phyloP scores from a whole-genome alignment of 2,888 invertebrate species.

The Lochmaea capreae region DNA sequence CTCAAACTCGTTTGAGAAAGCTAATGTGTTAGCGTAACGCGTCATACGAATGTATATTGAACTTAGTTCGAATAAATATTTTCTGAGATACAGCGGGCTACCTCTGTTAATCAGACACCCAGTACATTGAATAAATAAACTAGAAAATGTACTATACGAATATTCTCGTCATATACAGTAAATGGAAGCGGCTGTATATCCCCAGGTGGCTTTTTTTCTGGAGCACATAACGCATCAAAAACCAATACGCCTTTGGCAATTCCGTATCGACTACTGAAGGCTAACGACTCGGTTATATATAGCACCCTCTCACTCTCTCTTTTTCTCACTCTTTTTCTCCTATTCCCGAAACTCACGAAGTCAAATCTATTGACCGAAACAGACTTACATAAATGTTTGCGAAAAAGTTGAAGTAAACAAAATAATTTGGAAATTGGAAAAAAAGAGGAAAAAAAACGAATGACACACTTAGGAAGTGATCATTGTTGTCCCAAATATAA shows the following conservation, averaged over 20 bases:
- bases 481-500: too few species aligned
- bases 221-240: slow-evolving; percentile 42
- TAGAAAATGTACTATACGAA: slow-evolving; percentile 27
- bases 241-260: slow-evolving; percentile 44
- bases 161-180: slow-evolving; percentile 29
- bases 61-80: too few species aligned
- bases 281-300: slow-evolving; percentile 36
- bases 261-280: slow-evolving; percentile 35
- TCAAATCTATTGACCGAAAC: slow-evolving; percentile 32
- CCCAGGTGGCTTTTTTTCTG: slow-evolving; percentile 42
- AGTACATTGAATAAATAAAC: slow-evolving; percentile 30
- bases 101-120: too few species aligned
- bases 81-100: too few species aligned
- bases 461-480: not conserved
- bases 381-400: slow-evolving; percentile 27
- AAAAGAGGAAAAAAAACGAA: not conserved
- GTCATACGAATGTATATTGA: too few species aligned
- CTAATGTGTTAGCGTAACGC: too few species aligned
- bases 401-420: slow-evolving; percentile 12
- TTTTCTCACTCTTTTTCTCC: not conserved
- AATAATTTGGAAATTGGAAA: slow-evolving; percentile 2
- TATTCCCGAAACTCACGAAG: slow-evolving; percentile 4
- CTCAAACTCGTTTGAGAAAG: too few species aligned
- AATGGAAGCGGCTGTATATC: slow-evolving; percentile 36
- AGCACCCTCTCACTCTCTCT: not conserved